Conservation (phyloP, 2,797 vertebrate species). For the Tolypeutes matacus region DNA sequence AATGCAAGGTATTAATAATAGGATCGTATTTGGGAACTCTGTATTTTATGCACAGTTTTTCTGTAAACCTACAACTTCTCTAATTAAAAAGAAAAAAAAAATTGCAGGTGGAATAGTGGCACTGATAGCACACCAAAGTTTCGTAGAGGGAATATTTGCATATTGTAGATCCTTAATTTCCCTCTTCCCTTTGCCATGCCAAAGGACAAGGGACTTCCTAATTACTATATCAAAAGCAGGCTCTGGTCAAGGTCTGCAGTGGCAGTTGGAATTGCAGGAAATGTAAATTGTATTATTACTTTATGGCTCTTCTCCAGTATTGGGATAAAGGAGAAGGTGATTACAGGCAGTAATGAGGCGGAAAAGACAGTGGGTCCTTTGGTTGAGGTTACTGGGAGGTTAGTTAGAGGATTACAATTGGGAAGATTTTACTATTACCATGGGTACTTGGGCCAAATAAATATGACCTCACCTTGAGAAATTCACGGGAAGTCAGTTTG, state of each 20-base stretch:
- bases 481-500: not conserved
- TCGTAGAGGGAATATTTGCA: not conserved
- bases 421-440: not conserved
- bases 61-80: too few species aligned
- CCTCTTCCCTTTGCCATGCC: not conserved
- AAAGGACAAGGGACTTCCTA: not conserved
- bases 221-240: not conserved
- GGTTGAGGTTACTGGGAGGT: not conserved
- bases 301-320: conserved; percentile 4
- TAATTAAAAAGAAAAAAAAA: not conserved
- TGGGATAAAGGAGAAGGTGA: not conserved
- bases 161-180: not conserved
- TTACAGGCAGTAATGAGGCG: not conserved
- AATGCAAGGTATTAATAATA: too few species aligned
- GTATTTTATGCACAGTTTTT: too few species aligned
- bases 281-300: not conserved
- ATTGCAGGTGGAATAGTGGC: not conserved
- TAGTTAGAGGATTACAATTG: not conserved
- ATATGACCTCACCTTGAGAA: not conserved
- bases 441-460: not conserved
- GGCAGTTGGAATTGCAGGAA: not conserved
- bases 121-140: not conserved
- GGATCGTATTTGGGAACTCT: too few species aligned
- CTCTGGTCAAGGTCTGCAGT: not conserved
- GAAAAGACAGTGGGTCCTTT: not conserved